Conservation (phyloP, 2,797 vertebrate species). For the Apogon talboti region DNA sequence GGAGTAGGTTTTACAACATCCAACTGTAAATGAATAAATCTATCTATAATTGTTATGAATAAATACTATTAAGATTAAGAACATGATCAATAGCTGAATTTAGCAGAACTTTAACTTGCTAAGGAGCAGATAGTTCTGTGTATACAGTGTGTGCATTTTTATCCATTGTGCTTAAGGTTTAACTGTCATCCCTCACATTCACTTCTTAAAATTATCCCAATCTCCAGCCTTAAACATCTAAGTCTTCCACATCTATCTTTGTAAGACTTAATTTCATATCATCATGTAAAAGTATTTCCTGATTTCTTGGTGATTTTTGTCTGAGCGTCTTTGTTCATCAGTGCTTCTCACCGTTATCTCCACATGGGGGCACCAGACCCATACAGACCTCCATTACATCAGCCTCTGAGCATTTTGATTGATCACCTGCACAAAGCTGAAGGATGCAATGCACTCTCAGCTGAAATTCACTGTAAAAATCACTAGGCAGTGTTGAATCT, state of each 20-base stretch:
- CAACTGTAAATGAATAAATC: too few relatives aligned
- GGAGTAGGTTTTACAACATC: too few relatives aligned
- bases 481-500: too few relatives aligned
- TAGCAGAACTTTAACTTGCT: too few relatives aligned
- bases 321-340: conserved; percentile 3
- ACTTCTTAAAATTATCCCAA: neutral
- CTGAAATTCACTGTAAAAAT: neutral
- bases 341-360: conserved; percentile 1
- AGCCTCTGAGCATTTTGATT: neutral
- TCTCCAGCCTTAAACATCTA: neutral
- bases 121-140: too few relatives aligned
- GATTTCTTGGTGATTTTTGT: neutral
- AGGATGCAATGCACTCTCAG: neutral
- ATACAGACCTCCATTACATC: neutral
- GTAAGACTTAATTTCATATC: neutral
- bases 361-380: conserved; percentile 49
- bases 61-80: too few relatives aligned
- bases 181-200: too few relatives aligned
- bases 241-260: neutral
- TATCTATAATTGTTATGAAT: too few relatives aligned
- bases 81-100: too few relatives aligned
- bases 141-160: too few relatives aligned
- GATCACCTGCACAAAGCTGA: conserved; percentile 1
- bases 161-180: too few relatives aligned
- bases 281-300: too few relatives aligned